Base-by-base conservation (phyloP, 2,888 invertebrate species). In the Panorpa germanica region DNA sequence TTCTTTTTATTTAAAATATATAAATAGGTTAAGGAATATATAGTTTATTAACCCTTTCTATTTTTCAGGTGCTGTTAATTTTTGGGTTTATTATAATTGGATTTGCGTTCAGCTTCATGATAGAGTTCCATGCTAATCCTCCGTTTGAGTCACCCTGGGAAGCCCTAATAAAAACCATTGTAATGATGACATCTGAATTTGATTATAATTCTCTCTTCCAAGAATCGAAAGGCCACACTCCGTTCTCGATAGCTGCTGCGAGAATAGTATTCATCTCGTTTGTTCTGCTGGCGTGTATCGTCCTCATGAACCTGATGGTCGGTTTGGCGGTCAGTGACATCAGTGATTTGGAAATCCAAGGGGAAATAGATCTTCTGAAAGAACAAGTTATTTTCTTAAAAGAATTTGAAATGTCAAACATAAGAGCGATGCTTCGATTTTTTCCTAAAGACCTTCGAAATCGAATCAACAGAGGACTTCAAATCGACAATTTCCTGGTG, bases 181-280 rank as follows among this genome's bases (percentile, higher is more conserved):
- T 65, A 6, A 66, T 67, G 65, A 63, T 65, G 64, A 64, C 63
- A 5, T 62, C 63, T 32, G 66, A 67, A 39, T 65, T 65, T 28
- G 65, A 66, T 37, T 65, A 65, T 39, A 48, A 40, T 6, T 52
- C 55, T 4, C 42, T 64, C 6, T 64, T 64, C 29, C 57, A 59
- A 31, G 34, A 33, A 20, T 32, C 34, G 6, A 21, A 31, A 19
- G 22, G 24, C 41, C 33, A 30, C 40, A 38, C 33, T 38, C 40
- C 30, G 36, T 45, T n/a, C n/a, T n/a, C n/a, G n/a, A n/a, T n/a
- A n/a, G n/a, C n/a, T n/a, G n/a, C n/a, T n/a, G n/a, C n/a, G n/a
- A n/a, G 64, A 28, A 39, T 64, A 1, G 55, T 65, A 16, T 64
- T 66, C 39, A 44, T 64, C 0, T 38, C 59, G 4, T 67, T 66